Base-by-base conservation (phyloP, 2,797 vertebrate genomes). In the Cygnus olor region DNA sequence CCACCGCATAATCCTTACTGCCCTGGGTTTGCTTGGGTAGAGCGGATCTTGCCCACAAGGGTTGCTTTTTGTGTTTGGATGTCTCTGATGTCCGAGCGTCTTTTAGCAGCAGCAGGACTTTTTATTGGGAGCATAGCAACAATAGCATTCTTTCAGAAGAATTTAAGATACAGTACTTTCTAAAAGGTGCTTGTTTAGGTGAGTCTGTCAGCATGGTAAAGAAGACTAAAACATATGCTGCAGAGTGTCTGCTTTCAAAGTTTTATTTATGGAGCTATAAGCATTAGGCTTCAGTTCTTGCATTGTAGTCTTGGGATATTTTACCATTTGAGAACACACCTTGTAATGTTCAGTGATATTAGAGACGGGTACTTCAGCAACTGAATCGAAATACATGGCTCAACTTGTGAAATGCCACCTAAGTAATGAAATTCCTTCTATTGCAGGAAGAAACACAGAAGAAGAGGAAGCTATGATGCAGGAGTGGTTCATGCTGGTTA, bases 391-490 rank as follows among this genome's bases (percentile, higher is more conserved):
- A 49, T 61, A 18, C 2, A 9, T 53, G 32, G 53, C 72, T 91
- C 34, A 30, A 1, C 69, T 93, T 91, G 25, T 80, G 61, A 93
- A 90, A 68, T 56, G 22, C 80, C 80, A 54, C 25, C 0, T 60
- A 83, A 85, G 77, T 88, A 66, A 96, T 79, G 25, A 70, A 71
- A 74, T 66, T 80, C 64, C 51, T 80, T 93, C 9, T 28, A 69
- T 96, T 98, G 34, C 94, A 99, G 99, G 99, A 81, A 99, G 99
- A 96, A 99, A 99, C 97, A 99, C 99, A 44, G 99, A 99, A 97
- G 99, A 99, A 96, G 99, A 99, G 97, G 99, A 99, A 97, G 98
- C 99, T 90, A 99, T 99, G 99, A 99, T 99, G 99, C 99, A 99
- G 97, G 99, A 99, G 95, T 99, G 99, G 99, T 99, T 99, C 98